These are phyloP conservation scores for Aricia artaxerxes DNA, from an alignment of 2,888 invertebrate genomes.

Conservation along the genomic window DNA sequence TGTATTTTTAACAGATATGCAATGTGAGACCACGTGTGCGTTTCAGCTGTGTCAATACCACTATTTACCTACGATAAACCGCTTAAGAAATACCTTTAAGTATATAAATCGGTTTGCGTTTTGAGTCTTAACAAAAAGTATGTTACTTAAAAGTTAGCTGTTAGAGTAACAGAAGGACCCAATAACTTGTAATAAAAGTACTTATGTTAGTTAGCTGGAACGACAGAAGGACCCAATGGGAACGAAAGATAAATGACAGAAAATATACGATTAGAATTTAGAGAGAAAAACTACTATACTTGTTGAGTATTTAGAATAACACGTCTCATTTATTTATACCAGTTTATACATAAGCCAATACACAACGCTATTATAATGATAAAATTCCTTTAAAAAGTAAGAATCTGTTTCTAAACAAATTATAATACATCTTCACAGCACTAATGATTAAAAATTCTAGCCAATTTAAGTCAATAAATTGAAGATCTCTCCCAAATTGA, in stretches of 20 bases:
- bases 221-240: background rate
- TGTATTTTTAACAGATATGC: constrained; percentile 38
- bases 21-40: constrained; percentile 49
- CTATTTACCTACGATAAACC: constrained; percentile 38
- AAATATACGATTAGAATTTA: too few relatives aligned
- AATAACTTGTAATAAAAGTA: too few relatives aligned
- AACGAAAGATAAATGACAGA: background rate
- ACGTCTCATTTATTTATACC: too few relatives aligned
- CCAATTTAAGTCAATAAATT: constrained; percentile 17
- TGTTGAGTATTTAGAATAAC: too few relatives aligned
- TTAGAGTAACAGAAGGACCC: background rate
- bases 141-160: background rate
- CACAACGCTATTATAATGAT: background rate
- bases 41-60: constrained; percentile 48
- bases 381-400: background rate
- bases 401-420: background rate
- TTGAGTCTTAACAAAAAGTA: background rate
- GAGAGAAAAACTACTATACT: background rate
- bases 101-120: background rate
- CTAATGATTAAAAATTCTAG: background rate
- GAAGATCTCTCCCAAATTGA: constrained; percentile 35
- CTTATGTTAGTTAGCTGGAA: too few relatives aligned
- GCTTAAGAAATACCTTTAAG: constrained; percentile 36
- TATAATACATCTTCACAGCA: background rate
- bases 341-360: background rate